Conservation (phyloP, 2,888 invertebrate species). For the Hirtodrosophila trivittata region DNA sequence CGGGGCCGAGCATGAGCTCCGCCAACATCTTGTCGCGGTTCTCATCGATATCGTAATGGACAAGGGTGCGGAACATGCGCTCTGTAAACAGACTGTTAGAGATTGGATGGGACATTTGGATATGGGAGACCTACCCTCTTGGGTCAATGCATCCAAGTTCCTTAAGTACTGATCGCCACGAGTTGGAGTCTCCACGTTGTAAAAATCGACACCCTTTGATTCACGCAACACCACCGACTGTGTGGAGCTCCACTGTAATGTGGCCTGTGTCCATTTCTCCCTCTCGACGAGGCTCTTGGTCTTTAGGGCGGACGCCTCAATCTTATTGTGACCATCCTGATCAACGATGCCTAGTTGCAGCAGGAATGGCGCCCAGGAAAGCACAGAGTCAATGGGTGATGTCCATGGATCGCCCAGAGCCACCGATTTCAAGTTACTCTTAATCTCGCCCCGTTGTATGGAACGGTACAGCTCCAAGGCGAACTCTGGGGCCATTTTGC, state of each 20-base stretch:
- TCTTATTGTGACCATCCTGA: conserved; percentile 86
- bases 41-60: conserved; percentile 78
- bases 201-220: conserved; percentile 90
- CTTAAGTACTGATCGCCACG: conserved; percentile 63
- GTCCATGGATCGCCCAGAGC: conserved; percentile 96
- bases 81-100: conserved; percentile 49
- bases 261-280: conserved; percentile 86
- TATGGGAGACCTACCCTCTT: conserved; percentile 35
- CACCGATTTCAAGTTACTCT: conserved; percentile 90
- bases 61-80: conserved; percentile 80
- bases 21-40: conserved; percentile 81
- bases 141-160: conserved; percentile 34
- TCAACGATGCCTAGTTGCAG: conserved; percentile 90
- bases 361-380: conserved; percentile 92
- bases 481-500: conserved; percentile 96
- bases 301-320: conserved; percentile 86
- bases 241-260: conserved; percentile 87
- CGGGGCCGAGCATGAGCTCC: conserved; percentile 89
- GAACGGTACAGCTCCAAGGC: conserved; percentile 86
- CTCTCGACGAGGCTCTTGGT: conserved; percentile 86
- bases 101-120: neutral
- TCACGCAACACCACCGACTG: conserved; percentile 87
- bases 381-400: conserved; percentile 92
- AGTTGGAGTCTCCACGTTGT: conserved; percentile 87
- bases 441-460: conserved; percentile 86